Base-by-base conservation (phyloP, 2,888 invertebrate genomes). In the Alcis repandata region DNA sequence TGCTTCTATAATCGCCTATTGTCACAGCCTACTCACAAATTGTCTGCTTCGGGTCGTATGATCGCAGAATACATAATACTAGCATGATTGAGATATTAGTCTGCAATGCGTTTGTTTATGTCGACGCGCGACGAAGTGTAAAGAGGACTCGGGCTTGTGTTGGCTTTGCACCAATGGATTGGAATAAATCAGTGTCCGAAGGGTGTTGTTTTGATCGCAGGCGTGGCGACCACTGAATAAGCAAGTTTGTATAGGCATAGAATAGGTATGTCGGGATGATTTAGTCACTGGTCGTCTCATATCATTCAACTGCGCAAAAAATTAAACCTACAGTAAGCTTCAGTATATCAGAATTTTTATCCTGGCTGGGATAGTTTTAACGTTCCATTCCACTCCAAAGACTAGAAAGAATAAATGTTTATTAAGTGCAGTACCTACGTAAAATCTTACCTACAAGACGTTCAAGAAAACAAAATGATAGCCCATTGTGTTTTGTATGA, bases 1-100 rank as follows among this genome's bases (percentile, higher is more conserved):
- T 51, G 56, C 19, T 51, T 51, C 52, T 19, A 60, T 19, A 40
- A 65, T 57, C 41, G 41, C n/a, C 60, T 51, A 60, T 65, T 60
- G 65, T 58, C 46, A 45, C 59, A 56, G 51, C 17, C 56, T 60
- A 56, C 59, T 43, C 51, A 56, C 51, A 60, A 65, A 60, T 57
- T 19, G 45, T 13, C 15, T 46, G 51, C 56, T 60, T 60, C 61
- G 65, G 57, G 46, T 46, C 49, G 32, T 40, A 40, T 22, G 51
- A 20, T 11, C 46, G 41, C 52, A 65, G 56, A 65, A 65, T 65
- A 52, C 57, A 2, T 36, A 45, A 52, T 38, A 20, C 32, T 46
- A 9, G 38, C 27, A 54, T 59, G 56, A 67, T 61, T 57, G 67
- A 62, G 62, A 53, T 67, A 63, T 59, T 54, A 54, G 49, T 59